Evolutionary conservation across 2,888 invertebrate genomes (phyloP), one percentile per base, ranked within the genome.

Genomic region (Athrips mouffetella): DNA sequence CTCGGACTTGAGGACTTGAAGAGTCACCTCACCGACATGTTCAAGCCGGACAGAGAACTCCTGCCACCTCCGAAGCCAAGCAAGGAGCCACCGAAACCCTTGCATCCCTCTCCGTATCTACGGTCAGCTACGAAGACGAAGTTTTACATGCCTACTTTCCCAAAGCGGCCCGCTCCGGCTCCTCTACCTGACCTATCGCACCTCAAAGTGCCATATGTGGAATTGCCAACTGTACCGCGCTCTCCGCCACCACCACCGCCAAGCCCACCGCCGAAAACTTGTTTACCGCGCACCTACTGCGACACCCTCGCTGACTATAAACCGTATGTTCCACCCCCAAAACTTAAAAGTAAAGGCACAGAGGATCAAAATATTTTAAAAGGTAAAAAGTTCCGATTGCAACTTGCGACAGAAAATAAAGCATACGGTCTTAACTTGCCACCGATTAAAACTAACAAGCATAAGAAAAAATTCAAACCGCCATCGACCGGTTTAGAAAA

Each of bases 31-130:
- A 59, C 62, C 45, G 63, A 73, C 58, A 69, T 63, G 53, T 86
- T 84, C 59, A 63, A 59, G 11, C 70, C 77, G 0, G 75, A 78
- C 7, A 52, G 51, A 4, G 42, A 58, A n/a, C 46, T 54, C 10
- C 50, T 57, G 15, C 33, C 57, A 35, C 41, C 52, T 35, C 51
- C 55, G 8, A 77, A 75, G 56, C 59, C 53, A 0, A 77, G 70
- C 59, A 51, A 57, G 1, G 75, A 73, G 21, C 61, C 63, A 23
- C 61, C 63, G 39, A 31, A 31, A 31, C 55, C 67, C 0, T 63
- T 67, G 2, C 48, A 64, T 30, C 52, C 54, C 47, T 86, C 86
- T 3, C 86, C 86, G 0, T 86, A 86, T 56, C 68, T 85, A 18
- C 62, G 79, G 56, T 69, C 74, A 52, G n/a, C n/a, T n/a, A 62